A percentile compares a stretch with the other conserved stretches of the same genome.
These are phyloP conservation scores for Athene cunicularia DNA, from an alignment of 2,113 vertebrate species.

Conservation along the genomic window DNA sequence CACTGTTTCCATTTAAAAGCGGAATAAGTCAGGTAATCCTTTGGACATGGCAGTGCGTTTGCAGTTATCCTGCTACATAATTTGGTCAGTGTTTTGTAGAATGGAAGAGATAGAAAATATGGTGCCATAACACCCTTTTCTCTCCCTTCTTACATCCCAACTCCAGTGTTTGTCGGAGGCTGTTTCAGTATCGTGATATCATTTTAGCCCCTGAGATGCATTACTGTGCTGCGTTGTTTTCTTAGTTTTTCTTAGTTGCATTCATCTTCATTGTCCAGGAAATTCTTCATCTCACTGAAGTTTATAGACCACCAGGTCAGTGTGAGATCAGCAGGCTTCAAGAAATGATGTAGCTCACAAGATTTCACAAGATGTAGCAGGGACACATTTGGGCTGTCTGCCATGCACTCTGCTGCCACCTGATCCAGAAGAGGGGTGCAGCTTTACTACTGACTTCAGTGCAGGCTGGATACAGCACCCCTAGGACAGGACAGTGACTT, in stretches of 20 bases:
- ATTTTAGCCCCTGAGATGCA: neutral
- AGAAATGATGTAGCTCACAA: rapidly evolving
- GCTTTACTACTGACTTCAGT: neutral
- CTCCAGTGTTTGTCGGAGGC: neutral
- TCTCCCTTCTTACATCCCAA: neutral
- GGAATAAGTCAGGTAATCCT: neutral
- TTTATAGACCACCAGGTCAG: neutral
- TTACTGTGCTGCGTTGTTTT: neutral
- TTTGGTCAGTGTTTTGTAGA: neutral
- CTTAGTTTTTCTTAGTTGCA: neutral
- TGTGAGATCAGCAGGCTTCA: neutral
- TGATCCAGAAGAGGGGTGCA: neutral
- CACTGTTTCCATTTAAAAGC: neutral
- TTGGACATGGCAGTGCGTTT: neutral
- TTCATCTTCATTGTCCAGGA: neutral
- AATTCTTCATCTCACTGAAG: neutral
- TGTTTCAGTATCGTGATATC: neutral
- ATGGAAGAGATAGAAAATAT: neutral
- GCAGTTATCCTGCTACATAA: neutral
- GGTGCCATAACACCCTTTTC: neutral
- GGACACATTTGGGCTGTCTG: neutral
- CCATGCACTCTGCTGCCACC: neutral
- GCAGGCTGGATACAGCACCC: neutral
- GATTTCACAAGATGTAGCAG: neutral
- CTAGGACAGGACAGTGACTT: neutral